A percentile compares a stretch with the other conserved stretches of the same genome.
phyloP scores from a whole-genome alignment of 2,797 vertebrate genomes.

The Mus caroli region DNA sequence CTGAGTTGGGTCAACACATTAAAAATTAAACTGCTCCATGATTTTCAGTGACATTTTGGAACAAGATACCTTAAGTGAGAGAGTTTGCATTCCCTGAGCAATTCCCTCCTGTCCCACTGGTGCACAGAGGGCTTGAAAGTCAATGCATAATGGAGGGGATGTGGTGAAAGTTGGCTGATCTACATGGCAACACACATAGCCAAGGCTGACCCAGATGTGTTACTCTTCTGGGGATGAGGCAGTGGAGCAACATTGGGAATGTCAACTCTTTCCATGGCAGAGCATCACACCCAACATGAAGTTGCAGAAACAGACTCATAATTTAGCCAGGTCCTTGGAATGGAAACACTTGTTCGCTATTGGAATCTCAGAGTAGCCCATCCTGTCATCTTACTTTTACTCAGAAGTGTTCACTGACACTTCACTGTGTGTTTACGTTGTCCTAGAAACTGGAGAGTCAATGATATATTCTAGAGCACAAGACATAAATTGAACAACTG shows the following conservation, averaged over 20 bases:
- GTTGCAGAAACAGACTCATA: background rate
- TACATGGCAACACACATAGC: background rate
- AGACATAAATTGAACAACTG: background rate
- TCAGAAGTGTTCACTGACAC: constrained; percentile 33
- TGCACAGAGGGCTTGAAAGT: background rate
- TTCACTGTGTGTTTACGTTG: background rate
- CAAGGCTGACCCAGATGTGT: background rate
- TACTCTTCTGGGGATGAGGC: background rate
- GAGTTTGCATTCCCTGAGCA: background rate
- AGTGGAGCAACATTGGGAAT: background rate
- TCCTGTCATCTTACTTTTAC: background rate
- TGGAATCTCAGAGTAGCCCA: background rate
- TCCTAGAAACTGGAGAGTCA: background rate
- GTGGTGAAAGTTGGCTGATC: fast-evolving
- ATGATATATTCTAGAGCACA: background rate
- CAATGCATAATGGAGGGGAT: background rate
- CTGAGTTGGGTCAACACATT: background rate
- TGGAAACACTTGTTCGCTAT: background rate
- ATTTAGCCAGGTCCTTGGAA: background rate
- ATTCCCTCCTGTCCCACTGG: background rate
- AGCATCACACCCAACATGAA: background rate
- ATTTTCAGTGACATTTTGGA: background rate
- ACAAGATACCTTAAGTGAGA: background rate
- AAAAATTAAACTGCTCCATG: background rate
- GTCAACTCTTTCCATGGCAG: background rate